Base-by-base conservation (phyloP, 2,888 invertebrate genomes). In the Tholera decimalis region DNA sequence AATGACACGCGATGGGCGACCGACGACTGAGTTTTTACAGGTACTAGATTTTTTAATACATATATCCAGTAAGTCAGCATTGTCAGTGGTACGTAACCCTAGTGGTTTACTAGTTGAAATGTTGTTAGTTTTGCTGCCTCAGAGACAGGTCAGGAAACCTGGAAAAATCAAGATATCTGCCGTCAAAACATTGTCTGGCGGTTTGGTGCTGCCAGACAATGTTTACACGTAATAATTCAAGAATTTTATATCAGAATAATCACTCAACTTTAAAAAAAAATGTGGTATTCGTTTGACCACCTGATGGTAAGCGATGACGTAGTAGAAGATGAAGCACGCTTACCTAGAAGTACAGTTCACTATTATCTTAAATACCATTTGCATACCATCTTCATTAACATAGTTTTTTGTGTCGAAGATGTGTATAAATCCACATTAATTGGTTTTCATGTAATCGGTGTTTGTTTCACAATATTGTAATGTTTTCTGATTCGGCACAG, bases 1-100 rank as follows among this genome's bases (percentile, higher is more conserved):
- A 92, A 91, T 91, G 89, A 90, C 92, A 92, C 90, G 92, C 92
- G 79, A 89, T 71, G 80, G 60, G 60, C 65, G 77, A 65, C 35
- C 30, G 59, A 13, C 30, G 44, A 50, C 76, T 57, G 33, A 62
- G 50, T 80, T 71, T 73, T 70, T 80, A 64, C 56, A 41, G 62
- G 47, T 49, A 64, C 51, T 62, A 44, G 8, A 50, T 76, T 80
- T 82, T 81, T 67, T 73, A 71, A n/a, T 61, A 71, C 56, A 68
- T 49, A 59, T 39, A 65, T 58, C 39, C 44, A 71, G 57, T 66
- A 26, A 55, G 33, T n/a, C 2, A 63, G 55, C 20, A 30, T 46
- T 44, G 26, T n/a, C 24, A 44, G 15, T 44, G n/a, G 35, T 70
- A 71, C 54, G 80, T 82, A 80, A 84, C 72, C 20, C 37, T 30